Evolutionary conservation across 2,888 invertebrate species (phyloP), one percentile per base, ranked within the genome.

Genomic region (Napeogenes sylphis): DNA sequence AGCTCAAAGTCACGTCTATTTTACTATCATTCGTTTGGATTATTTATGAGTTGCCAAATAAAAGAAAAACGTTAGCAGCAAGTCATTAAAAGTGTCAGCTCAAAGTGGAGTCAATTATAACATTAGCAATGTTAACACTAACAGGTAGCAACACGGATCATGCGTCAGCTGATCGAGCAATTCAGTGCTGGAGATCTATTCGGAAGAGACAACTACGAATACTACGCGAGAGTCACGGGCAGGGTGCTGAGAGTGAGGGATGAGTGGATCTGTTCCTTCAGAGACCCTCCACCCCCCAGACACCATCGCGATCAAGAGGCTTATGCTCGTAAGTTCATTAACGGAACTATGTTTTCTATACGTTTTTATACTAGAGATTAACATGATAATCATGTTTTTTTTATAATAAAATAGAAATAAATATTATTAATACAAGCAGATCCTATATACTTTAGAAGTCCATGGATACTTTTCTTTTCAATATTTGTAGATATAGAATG

Each of bases 151-250:
- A 98, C 98, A 45, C 94, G 96, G 76, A 97, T 99, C 70, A 98
- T 99, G 95, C 97, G 98, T 80, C 96, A 98, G 83, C 93, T 99
- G 84, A 99, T 99, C 76, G 98, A 98, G 85, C 97, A 98, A 89
- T 99, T 98, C 91, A 98, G 98, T 64, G 96, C 97, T 45, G 96
- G 97, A 68, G 97, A 98, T 85, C 92, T 99, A 72, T 99, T 99
- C 85, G 99, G 99, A 2, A 93, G 96, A 58, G 95, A 96, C 67
- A 97, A 97, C 87, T 98, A 98, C 83, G 98, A 98, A 87, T 98
- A 96, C 85, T 98, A 98, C 87, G 98, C 98, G 35, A 93, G 97
- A 47, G 98, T 98, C 63, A 98, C 98, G 30, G 98, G 98, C 0
- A 92, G 98, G 61, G 97, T 98, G 71, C 91, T 98, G 69, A 94